Percentiles rank a stretch among this genome's conserved stretches.
Evolutionary conservation across 1,140 invertebrate genomes (phyloP).

Genomic region (Achatina immaculata): DNA sequence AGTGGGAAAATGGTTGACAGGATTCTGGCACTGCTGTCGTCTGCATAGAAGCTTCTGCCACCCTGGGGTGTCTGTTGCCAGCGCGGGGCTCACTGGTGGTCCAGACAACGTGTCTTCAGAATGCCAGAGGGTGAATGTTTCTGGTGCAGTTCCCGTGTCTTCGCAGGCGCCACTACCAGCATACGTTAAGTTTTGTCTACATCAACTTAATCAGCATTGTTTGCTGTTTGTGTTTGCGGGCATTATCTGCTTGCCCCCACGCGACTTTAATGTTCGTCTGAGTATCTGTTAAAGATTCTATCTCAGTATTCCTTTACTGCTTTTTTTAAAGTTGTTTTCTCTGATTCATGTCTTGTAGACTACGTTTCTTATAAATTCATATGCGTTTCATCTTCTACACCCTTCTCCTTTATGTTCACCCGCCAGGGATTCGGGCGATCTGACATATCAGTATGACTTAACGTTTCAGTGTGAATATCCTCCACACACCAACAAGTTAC

Average conservation of each 20-base stretch:
- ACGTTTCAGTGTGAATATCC: too few species aligned
- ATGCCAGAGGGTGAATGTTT: neutral
- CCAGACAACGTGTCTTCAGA: neutral
- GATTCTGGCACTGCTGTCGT: neutral
- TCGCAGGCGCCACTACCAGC: neutral
- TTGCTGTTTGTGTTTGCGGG: neutral
- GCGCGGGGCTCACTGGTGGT: neutral
- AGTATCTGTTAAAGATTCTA: too few species aligned
- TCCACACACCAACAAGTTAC: too few species aligned
- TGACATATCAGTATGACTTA: too few species aligned
- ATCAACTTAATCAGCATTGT: neutral
- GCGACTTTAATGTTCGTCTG: neutral
- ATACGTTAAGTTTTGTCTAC: neutral
- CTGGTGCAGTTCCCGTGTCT: neutral
- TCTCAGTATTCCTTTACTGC: too few species aligned
- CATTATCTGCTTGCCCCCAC: neutral
- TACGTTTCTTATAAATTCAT: too few species aligned
- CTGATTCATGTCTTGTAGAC: too few species aligned
- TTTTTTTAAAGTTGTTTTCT: too few species aligned
- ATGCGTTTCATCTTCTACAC: too few species aligned
- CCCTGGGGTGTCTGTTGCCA: neutral
- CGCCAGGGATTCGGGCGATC: too few species aligned
- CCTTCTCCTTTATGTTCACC: too few species aligned
- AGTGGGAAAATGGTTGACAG: neutral
- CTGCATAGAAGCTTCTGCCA: neutral